Evolutionary conservation across 2,113 vertebrate genomes (phyloP), one percentile per base, ranked within the genome.

Genomic region (Grallaria varia): DNA sequence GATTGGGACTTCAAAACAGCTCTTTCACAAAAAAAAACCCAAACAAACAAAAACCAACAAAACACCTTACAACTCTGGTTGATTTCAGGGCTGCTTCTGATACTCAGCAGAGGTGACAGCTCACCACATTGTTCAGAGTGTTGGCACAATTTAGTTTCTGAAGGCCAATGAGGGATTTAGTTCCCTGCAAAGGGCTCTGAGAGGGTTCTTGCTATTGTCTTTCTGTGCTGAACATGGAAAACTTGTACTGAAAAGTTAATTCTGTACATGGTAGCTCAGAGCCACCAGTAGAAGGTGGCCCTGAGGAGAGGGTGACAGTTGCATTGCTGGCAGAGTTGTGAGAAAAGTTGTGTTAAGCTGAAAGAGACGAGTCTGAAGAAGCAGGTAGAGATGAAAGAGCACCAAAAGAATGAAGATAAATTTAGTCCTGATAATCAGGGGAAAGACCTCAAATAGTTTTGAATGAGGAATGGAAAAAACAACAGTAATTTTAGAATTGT

Each of bases 291-390:
- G 67, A 71, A 86, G 33, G 35, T 4, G 8, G n/a, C 24, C 20
- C 56, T 47, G 77, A 55, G 28, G 63, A 78, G 47, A 55, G 17
- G 33, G 47, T 60, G 56, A 17, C 64, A 58, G 16, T 67, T 74
- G 22, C 2, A 1, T 84, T 87, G 62, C 39, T 85, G 56, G 60
- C 49, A 14, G n/a, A 20, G 22, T 18, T 58, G 30, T 84, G 44
- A 75, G 13, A 31, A 82, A 68, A 64, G 35, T 40, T 69, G 33
- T 40, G 66, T 11, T 33, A 59, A 83, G 28, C 45, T 86, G 0
- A 0, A 60, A 67, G 50, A 66, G 33, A 15, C 25, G 7, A 0
- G 0, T 6, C 5, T 77, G 52, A 74, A 89, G 64, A 91, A 81
- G 39, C 27, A 21, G 42, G 25, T 87, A 47, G 52, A 84, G 25